A percentile compares a stretch with the other conserved stretches of the same genome.
Conservation (phyloP, 2,113 vertebrate genomes). For the Megaleporinus macrocephalus region DNA sequence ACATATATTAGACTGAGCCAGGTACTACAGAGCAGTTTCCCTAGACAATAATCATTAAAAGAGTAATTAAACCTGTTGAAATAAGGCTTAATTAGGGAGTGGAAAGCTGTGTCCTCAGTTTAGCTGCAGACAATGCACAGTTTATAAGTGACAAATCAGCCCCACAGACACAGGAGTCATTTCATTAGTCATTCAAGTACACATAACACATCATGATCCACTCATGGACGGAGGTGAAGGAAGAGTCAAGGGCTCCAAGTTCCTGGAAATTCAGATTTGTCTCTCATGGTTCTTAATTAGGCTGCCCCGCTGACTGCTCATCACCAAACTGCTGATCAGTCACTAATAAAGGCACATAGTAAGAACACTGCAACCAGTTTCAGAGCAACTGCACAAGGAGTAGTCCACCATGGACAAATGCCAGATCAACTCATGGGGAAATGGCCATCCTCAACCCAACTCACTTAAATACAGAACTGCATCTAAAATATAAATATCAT, state of each 20-base stretch:
- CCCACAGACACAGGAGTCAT: slow-evolving; percentile 29
- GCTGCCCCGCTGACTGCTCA: not conserved
- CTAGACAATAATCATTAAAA: slow-evolving; percentile 2
- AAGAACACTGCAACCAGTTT: not conserved
- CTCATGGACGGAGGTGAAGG: slow-evolving; percentile 34
- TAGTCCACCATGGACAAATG: not conserved
- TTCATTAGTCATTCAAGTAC: slow-evolving; percentile 35
- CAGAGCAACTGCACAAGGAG: not conserved
- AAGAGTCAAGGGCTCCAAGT: slow-evolving; percentile 17
- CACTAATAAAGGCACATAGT: slow-evolving; percentile 1
- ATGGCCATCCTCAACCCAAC: not conserved
- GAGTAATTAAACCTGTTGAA: slow-evolving; percentile 18
- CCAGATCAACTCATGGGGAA: not conserved
- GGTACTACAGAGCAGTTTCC: not conserved
- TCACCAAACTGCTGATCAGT: slow-evolving; percentile 19
- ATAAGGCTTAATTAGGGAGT: not conserved
- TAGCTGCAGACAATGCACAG: not conserved
- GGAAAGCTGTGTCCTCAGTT: not conserved
- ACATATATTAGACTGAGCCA: not conserved
- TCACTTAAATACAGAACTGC: not conserved
- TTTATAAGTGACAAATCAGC: slow-evolving; percentile 3
- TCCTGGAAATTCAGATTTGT: slow-evolving; percentile 20
- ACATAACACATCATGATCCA: slow-evolving; percentile 39
- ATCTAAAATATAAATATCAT: not conserved
- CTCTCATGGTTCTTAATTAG: slow-evolving; percentile 25